These are phyloP conservation scores for Agriopis aurantiaria DNA, from an alignment of 2,888 invertebrate genomes.

Conservation along the genomic window DNA sequence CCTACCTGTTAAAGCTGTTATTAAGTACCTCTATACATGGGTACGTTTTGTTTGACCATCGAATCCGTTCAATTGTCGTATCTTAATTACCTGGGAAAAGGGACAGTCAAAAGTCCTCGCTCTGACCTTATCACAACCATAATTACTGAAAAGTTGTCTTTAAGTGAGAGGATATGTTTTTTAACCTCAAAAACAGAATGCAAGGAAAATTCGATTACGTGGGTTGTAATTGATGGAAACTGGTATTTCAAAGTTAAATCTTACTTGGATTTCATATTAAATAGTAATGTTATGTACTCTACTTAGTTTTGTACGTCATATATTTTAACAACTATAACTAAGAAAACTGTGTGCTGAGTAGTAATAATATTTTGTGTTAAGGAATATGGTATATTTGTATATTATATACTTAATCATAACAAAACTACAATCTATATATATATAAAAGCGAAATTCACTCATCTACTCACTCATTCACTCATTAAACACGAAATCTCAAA, in stretches of 20 bases:
- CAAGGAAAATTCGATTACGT: slow-evolving; percentile 45
- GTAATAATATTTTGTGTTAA: too few relatives aligned
- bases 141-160: slow-evolving; percentile 61
- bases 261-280: slow-evolving; percentile 6
- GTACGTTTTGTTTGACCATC: slow-evolving; percentile 39
- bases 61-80: slow-evolving; percentile 47
- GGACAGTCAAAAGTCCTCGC: slow-evolving; percentile 70
- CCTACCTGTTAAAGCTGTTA: neutral
- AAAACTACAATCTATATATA: too few relatives aligned
- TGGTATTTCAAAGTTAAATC: slow-evolving; percentile 21
- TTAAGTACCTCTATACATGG: slow-evolving; percentile 3
- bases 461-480: too few relatives aligned
- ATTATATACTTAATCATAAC: too few relatives aligned
- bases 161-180: slow-evolving; percentile 60
- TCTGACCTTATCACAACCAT: slow-evolving; percentile 65
- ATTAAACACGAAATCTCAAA: too few relatives aligned
- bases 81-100: slow-evolving; percentile 58
- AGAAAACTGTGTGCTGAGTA: too few relatives aligned
- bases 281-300: neutral
- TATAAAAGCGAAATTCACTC: too few relatives aligned
- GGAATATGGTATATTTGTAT: too few relatives aligned
- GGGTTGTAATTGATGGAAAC: slow-evolving; percentile 23
- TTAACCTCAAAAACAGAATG: slow-evolving; percentile 50
- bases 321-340: neutral
- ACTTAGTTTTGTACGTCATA: neutral